A percentile compares a stretch with the other conserved stretches of the same genome.
phyloP scores from a whole-genome alignment of 92 coral and sea anemone species.

The Zoanthus gigantus region DNA sequence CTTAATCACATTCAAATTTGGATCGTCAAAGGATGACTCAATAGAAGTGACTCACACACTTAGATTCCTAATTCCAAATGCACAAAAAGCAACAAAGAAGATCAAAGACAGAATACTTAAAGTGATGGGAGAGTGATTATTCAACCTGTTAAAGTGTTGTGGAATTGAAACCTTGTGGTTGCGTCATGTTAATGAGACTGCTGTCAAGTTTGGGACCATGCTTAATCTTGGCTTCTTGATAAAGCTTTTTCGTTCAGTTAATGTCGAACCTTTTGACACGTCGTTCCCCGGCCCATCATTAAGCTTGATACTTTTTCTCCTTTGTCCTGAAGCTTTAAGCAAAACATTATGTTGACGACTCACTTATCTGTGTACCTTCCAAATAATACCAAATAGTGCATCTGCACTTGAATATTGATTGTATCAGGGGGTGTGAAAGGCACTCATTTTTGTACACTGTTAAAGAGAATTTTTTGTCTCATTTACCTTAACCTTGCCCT shows the following conservation, averaged over 20 bases:
- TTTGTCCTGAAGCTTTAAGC: too few species aligned
- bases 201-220: background rate
- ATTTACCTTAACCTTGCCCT: too few species aligned
- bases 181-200: background rate
- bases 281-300: background rate
- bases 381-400: too few species aligned
- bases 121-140: constrained; percentile 58
- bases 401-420: too few species aligned
- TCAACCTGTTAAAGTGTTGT: background rate
- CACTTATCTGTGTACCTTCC: too few species aligned
- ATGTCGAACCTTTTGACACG: background rate
- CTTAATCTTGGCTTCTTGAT: background rate
- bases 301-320: too few species aligned
- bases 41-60: constrained; percentile 68
- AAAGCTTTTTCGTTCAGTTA: background rate
- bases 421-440: too few species aligned
- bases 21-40: constrained; percentile 55
- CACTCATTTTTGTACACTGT: too few species aligned
- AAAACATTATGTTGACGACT: too few species aligned
- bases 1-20: constrained; percentile 90
- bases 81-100: constrained; percentile 85
- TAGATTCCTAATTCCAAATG: constrained; percentile 88
- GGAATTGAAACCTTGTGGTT: background rate
- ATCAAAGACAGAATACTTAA: constrained; percentile 86
- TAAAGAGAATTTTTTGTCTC: too few species aligned